Base-by-base conservation (phyloP, 2,797 vertebrate species). In the Paguma larvata region DNA sequence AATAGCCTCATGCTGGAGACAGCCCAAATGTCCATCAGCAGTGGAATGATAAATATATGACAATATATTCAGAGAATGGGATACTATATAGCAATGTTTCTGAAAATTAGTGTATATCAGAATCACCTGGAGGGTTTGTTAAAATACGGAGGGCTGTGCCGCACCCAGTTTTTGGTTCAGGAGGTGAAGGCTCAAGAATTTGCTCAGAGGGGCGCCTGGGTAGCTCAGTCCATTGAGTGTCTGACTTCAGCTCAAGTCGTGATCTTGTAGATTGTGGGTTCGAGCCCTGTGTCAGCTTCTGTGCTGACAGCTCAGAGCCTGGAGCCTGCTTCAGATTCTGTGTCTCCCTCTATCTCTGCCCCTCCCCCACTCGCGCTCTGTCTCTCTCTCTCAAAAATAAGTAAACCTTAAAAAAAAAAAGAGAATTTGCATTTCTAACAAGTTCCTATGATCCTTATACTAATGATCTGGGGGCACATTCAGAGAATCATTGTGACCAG, bases 341-440 rank as follows among this genome's bases (percentile, higher is more conserved):
- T 23, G 56, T 21, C 56, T 56, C 56, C 21, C 21, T 59, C 56
- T 59, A 19, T 59, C 56, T 59, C 21, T 59, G 56, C 56, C 56
- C 56, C 21, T 59, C 5, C 2, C 56, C 8, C 1, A 0, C 56
- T 59, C 21, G 19, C 7, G 0, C 56, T 59, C 56, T 9, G 56
- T 19, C 56, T 59, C 56, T 59, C 6, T 56, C 18, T 21, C 21
- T 59, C 56, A 59, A 59, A 59, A 59, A 23, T 23, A 56, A 56
- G 21, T 56, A 59, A 59, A 59, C 56, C 2, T 59, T 59, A 10
- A 59, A 59, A 59, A 59, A 59, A 21, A 56, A 18, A 56, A 56
- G 75, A 18, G 48, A 38, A 38, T 93, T 63, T 85, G 16, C 15
- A 67, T 72, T 93, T 94, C 59, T 51, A 80, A 15, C 27, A 93